Evolutionary conservation across 1,140 invertebrate species (phyloP).

Genomic region (Zeugodacus cucurbitae): DNA sequence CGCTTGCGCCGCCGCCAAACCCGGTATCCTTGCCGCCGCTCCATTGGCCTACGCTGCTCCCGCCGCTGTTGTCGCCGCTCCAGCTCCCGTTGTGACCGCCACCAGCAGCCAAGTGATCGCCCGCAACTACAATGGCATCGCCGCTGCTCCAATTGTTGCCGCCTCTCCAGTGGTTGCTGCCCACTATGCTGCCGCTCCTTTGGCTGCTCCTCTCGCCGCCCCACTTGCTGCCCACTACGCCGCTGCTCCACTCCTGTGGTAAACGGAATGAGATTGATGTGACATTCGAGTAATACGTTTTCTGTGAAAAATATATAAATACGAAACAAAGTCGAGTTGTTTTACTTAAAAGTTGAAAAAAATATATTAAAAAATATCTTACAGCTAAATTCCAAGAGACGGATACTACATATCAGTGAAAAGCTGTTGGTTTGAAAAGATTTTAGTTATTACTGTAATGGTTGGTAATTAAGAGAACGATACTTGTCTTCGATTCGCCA

Average conservation of each 20-base stretch:
- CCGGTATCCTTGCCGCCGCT: slow-evolving; percentile 40
- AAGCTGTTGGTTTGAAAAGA: no score
- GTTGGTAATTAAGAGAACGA: no score
- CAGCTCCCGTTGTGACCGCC: slow-evolving; percentile 65
- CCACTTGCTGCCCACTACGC: background rate
- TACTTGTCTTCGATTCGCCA: no score
- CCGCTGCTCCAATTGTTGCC: slow-evolving; percentile 42
- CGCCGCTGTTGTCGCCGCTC: slow-evolving; percentile 52
- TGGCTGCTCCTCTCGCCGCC: background rate
- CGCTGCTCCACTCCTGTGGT: background rate
- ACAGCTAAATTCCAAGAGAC: no score
- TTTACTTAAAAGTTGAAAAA: no score
- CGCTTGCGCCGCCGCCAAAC: slow-evolving; percentile 43
- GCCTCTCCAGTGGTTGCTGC: slow-evolving; percentile 30
- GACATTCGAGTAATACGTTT: no score
- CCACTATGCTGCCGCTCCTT: background rate
- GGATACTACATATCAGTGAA: no score
- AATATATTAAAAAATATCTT: no score
- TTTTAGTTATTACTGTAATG: no score
- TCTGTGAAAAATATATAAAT: no score
- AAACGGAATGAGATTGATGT: background rate
- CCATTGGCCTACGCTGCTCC: slow-evolving; percentile 48
- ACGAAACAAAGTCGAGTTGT: no score
- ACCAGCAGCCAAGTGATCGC: slow-evolving; percentile 67
- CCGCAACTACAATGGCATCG: slow-evolving; percentile 66